A percentile compares a stretch with the other conserved stretches of the same genome.
These are phyloP conservation scores for Acanthurus lineatus DNA, from an alignment of 2,797 vertebrate species.

Conservation along the genomic window DNA sequence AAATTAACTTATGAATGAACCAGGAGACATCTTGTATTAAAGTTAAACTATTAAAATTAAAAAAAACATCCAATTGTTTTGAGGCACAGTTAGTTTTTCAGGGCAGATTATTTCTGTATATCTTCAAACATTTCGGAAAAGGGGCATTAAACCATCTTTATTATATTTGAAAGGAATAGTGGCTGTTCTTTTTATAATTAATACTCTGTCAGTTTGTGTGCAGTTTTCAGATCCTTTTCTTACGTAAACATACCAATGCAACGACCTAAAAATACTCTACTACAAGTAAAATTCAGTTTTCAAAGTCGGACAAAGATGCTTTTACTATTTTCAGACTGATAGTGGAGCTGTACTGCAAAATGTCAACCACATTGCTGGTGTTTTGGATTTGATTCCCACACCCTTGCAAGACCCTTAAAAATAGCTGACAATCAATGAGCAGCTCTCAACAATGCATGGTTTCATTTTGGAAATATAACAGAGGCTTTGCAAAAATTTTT, in stretches of 20 bases:
- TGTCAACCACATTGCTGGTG: neutral
- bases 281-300: constrained; percentile 27
- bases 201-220: constrained; percentile 20
- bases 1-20: neutral
- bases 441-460: constrained; percentile 6
- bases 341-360: constrained; percentile 10
- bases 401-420: constrained; percentile 2
- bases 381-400: constrained; percentile 13
- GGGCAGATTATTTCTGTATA: neutral
- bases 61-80: too few species aligned
- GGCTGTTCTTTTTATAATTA: constrained; percentile 7
- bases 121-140: neutral
- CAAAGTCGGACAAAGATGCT: constrained; percentile 41
- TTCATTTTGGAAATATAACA: constrained; percentile 12
- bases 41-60: too few species aligned
- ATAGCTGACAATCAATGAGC: constrained; percentile 18
- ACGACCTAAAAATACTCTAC: constrained; percentile 46
- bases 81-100: neutral
- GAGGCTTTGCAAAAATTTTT: constrained; percentile 1
- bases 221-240: constrained; percentile 25
- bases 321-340: constrained; percentile 42
- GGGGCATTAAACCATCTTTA: constrained; percentile 13
- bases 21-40: constrained; percentile 1
- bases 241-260: constrained; percentile 19
- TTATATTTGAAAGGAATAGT: constrained; percentile 1